Evolutionary conservation across 2,888 invertebrate genomes (phyloP).

Genomic region (Galerucella nymphaeae): DNA sequence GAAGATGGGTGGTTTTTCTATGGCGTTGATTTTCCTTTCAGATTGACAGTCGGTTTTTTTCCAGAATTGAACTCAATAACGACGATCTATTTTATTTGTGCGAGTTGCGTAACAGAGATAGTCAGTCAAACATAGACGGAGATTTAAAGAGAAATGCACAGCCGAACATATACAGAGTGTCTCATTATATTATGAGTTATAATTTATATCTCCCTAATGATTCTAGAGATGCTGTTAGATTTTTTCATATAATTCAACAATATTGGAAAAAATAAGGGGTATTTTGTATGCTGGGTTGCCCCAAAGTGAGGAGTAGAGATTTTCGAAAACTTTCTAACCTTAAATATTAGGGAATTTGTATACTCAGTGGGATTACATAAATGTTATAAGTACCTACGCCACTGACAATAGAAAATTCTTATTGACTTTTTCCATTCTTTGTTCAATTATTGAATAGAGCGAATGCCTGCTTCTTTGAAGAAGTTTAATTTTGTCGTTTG

Average conservation of each 20-base stretch:
- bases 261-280: too few species aligned
- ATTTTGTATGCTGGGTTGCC: too few species aligned
- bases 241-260: too few species aligned
- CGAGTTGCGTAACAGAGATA: constrained; percentile 35
- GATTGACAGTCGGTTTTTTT: constrained; percentile 38
- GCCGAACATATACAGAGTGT: too few species aligned
- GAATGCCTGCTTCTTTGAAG: constrained; percentile 31
- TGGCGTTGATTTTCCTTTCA: constrained; percentile 19
- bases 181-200: too few species aligned
- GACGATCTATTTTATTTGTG: constrained; percentile 38
- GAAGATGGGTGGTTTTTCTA: constrained; percentile 12
- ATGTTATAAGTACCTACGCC: not conserved
- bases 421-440: constrained; percentile 38
- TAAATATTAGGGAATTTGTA: too few species aligned
- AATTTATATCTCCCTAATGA: too few species aligned
- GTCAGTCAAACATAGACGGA: not conserved
- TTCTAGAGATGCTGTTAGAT: too few species aligned
- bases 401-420: constrained; percentile 32
- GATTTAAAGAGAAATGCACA: not conserved
- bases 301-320: too few species aligned
- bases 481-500: constrained; percentile 27
- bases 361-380: too few species aligned
- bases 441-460: constrained; percentile 39
- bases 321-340: too few species aligned
- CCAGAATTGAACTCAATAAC: constrained; percentile 12